phyloP scores from a whole-genome alignment of 1,140 invertebrate genomes.

The Drosophila cardini region DNA sequence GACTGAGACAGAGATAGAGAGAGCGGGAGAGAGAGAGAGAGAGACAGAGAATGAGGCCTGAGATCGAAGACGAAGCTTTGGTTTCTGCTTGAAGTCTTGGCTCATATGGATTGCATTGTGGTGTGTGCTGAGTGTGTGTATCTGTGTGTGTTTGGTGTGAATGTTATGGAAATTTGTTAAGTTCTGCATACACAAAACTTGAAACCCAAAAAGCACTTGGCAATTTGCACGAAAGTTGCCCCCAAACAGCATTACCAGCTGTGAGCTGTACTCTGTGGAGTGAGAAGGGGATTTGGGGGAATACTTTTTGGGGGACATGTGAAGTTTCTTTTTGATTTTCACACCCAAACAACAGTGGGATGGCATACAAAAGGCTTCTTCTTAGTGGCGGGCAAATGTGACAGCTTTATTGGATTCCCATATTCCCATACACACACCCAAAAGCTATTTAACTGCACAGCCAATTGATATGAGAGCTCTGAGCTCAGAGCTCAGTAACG shows the following conservation, averaged over 20 bases:
- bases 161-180: conserved; percentile 82
- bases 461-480: conserved; percentile 56
- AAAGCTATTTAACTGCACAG: conserved; percentile 67
- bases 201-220: conserved; percentile 64
- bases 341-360: conserved; percentile 71
- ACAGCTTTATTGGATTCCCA: conserved; percentile 82
- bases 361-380: conserved; percentile 59
- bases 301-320: conserved; percentile 39
- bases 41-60: conserved; percentile 38
- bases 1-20: conserved; percentile 40
- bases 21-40: conserved; percentile 22
- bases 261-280: conserved; percentile 1
- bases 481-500: conserved; percentile 1
- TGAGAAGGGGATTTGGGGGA: not conserved
- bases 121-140: conserved; percentile 5
- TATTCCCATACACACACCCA: conserved; percentile 41
- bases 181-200: conserved; percentile 73
- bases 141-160: conserved; percentile 61
- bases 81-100: conserved; percentile 41
- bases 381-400: conserved; percentile 66
- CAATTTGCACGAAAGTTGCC: conserved; percentile 75
- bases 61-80: conserved; percentile 57
- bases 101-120: conserved; percentile 65
- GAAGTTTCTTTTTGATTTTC: conserved; percentile 79
- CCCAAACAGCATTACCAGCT: conserved; percentile 47